Conservation (phyloP, 2,888 invertebrate species). For the Acanthoscelides obtectus region DNA sequence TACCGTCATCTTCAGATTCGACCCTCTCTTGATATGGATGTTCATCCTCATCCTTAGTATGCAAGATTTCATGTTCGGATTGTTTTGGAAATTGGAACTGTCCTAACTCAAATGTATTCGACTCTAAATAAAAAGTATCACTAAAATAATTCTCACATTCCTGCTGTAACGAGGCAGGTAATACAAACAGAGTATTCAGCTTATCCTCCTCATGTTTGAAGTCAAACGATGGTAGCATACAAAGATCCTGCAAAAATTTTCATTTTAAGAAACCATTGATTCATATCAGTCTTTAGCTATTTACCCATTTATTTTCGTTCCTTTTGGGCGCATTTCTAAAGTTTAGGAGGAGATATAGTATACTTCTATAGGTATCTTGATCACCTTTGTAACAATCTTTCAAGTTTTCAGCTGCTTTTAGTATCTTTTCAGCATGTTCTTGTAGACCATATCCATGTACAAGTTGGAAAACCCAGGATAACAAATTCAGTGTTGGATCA, state of each 20-base stretch:
- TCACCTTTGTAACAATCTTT: constrained; percentile 18
- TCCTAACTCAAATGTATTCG: not conserved
- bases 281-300: not conserved
- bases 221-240: constrained; percentile 25
- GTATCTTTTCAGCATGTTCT: constrained; percentile 32
- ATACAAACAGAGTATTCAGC: constrained; percentile 19
- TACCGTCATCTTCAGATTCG: constrained; percentile 18
- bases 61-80: not conserved
- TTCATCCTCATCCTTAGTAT: constrained; percentile 4
- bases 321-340: constrained; percentile 21
- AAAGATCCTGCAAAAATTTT: constrained; percentile 26
- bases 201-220: constrained; percentile 16
- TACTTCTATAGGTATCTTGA: constrained; percentile 6
- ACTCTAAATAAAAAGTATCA: not conserved
- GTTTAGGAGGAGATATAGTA: constrained; percentile 21
- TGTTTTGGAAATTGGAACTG: not conserved
- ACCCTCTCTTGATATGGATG: constrained; percentile 28
- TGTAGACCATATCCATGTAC: constrained; percentile 31
- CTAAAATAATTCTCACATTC: constrained; percentile 7
- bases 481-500: constrained; percentile 36
- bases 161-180: constrained; percentile 12
- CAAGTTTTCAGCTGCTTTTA: constrained; percentile 20
- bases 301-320: constrained; percentile 15
- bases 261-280: not conserved
- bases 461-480: constrained; percentile 40